Evolutionary conservation across 2,888 invertebrate genomes (phyloP), one percentile per base, ranked within the genome.

Genomic region (Baronia brevicornis): DNA sequence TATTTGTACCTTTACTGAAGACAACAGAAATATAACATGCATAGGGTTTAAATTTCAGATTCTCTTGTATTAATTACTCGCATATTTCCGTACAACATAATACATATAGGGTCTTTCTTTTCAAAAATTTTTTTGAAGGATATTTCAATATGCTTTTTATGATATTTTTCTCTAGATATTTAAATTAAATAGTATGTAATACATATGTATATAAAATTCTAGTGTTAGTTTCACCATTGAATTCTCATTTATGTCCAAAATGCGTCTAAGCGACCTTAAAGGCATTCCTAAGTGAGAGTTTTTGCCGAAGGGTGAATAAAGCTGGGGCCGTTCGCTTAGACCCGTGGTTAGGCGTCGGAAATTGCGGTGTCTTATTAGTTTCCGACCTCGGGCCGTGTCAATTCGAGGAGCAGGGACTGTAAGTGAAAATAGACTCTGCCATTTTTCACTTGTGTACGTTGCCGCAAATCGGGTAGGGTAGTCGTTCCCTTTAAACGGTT

Each of bases 351-450:
- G 54, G 48, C 51, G 60, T 61, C 71, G 80, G 80, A 80, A 74
- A 80, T 80, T 80, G 77, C 75, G 70, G 61, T 37, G 52, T 49
- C 71, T 79, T 78, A 79, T 79, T 74, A 73, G 64, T 63, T 74
- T 77, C 77, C 74, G 70, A 67, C 40, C 50, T 46, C 42, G 43
- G 44, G 49, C 41, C 52, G 46, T 36, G 45, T 49, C 69, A 62
- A 75, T 75, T 73, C 70, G 67, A 20, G 68, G 62, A 58, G 62
- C 54, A 54, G 49, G 54, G 43, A 52, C 51, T 56, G 50, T 46
- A 46, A 46, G 48, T 43, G 43, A 62, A 63, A 69, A 67, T 64
- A 46, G 52, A 63, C 60, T 62, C 51, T 59, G 31, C 39, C 44
- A 43, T 47, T 48, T 51, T 44, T 46, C 41, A 43, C 38, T 44